phyloP scores from a whole-genome alignment of 2,113 vertebrate species.

The Melanotaenia duboulayi region DNA sequence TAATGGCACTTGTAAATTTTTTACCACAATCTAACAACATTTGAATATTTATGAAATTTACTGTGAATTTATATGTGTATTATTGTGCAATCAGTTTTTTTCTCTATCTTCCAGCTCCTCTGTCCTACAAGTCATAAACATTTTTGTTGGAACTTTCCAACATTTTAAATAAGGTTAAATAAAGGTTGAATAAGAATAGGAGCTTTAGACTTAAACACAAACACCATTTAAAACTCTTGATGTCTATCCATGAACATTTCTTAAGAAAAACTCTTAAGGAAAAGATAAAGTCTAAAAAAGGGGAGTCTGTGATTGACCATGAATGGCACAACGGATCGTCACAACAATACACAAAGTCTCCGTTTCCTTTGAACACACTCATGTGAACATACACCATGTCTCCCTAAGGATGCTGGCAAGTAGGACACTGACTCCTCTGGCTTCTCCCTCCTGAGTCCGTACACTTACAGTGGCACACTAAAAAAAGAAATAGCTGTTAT shows the following conservation, averaged over 20 bases:
- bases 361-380: neutral
- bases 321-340: conserved; percentile 1
- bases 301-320: neutral
- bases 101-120: too few species aligned
- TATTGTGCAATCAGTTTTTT: too few species aligned
- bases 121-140: too few species aligned
- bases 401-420: conserved; percentile 75
- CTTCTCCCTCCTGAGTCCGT: conserved; percentile 68
- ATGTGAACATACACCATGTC: conserved; percentile 28
- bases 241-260: neutral
- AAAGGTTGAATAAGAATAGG: too few species aligned
- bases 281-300: too few species aligned
- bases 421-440: conserved; percentile 80
- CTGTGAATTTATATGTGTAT: too few species aligned
- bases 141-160: too few species aligned
- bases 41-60: too few species aligned
- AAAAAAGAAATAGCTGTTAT: conserved; percentile 80
- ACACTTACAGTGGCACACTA: conserved; percentile 77
- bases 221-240: neutral
- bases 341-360: conserved; percentile 30
- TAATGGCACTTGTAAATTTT: too few species aligned
- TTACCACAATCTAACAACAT: too few species aligned
- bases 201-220: neutral
- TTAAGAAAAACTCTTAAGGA: neutral
- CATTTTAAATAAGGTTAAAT: too few species aligned